Conservation (phyloP, 2,797 vertebrate species). For the Australoheros facetus region DNA sequence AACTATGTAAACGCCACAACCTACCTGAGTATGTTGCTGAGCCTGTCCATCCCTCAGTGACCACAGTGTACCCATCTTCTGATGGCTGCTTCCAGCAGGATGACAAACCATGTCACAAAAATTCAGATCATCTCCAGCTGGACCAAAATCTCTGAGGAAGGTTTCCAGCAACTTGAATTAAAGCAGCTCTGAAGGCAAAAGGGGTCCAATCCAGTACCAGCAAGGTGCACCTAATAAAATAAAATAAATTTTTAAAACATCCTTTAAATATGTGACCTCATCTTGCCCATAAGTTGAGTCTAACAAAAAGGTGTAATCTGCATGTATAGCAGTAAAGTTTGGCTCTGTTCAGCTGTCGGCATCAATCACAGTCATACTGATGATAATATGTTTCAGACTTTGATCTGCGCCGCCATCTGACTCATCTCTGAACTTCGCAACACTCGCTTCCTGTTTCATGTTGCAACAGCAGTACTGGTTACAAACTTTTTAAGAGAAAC, state of each 20-base stretch:
- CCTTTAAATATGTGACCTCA: neutral
- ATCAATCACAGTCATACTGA: neutral
- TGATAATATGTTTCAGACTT: neutral
- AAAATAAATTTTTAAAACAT: no score
- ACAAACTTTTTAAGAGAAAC: neutral
- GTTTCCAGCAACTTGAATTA: no score
- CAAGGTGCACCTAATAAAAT: no score
- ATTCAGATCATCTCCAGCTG: neutral
- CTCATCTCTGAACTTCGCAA: neutral
- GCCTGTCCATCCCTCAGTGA: neutral
- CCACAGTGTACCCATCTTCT: rapidly evolving
- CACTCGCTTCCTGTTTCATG: neutral
- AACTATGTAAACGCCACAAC: neutral
- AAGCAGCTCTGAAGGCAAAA: no score
- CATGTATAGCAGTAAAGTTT: neutral
- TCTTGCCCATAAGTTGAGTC: no score
- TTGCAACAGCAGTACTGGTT: neutral
- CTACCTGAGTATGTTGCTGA: neutral
- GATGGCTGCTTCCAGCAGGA: neutral
- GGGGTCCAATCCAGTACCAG: no score
- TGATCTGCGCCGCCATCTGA: neutral
- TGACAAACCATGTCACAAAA: neutral
- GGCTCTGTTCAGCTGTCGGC: neutral
- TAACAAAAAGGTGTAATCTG: neutral
- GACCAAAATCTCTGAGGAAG: no score